Percentiles rank a stretch among this genome's conserved stretches.
Evolutionary conservation across 2,888 invertebrate genomes (phyloP).

Genomic region (Craniophora ligustri): DNA sequence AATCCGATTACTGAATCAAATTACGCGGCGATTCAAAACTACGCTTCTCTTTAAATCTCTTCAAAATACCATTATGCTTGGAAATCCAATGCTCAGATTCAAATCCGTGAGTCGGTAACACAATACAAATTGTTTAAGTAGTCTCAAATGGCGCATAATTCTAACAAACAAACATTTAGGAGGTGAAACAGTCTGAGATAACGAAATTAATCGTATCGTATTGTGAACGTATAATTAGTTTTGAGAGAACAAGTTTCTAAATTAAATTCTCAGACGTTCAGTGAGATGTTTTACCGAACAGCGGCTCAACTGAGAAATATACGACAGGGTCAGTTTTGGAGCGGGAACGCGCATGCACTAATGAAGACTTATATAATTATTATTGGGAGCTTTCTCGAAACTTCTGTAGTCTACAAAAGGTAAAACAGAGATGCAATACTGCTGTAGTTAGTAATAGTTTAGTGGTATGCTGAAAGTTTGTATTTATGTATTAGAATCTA

Average conservation of each 20-base stretch:
- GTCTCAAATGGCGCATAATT: slow-evolving; percentile 39
- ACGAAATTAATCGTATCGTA: slow-evolving; percentile 50
- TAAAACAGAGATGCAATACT: no score
- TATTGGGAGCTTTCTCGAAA: no score
- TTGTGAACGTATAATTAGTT: slow-evolving; percentile 55
- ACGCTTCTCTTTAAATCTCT: slow-evolving; percentile 1
- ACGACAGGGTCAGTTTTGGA: slow-evolving; percentile 8
- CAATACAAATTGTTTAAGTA: slow-evolving; percentile 42
- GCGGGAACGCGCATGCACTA: background rate
- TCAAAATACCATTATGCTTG: slow-evolving; percentile 14
- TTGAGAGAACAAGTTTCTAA: slow-evolving; percentile 50
- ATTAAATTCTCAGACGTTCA: slow-evolving; percentile 50
- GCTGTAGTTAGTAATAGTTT: no score
- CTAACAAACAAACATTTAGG: slow-evolving; percentile 38
- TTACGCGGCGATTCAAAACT: background rate
- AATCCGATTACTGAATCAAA: slow-evolving; percentile 9
- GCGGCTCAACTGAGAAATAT: slow-evolving; percentile 5
- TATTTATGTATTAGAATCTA: no score
- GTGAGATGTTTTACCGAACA: slow-evolving; percentile 31
- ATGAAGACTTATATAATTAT: no score
- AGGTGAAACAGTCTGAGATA: slow-evolving; percentile 48
- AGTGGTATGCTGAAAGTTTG: no score
- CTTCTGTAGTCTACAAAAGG: no score
- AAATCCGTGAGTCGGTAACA: slow-evolving; percentile 20
- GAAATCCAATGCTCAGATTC: slow-evolving; percentile 17